Evolutionary conservation across 2,888 invertebrate genomes (phyloP), one percentile per base, ranked within the genome.

Genomic region (Brenthis hecate): DNA sequence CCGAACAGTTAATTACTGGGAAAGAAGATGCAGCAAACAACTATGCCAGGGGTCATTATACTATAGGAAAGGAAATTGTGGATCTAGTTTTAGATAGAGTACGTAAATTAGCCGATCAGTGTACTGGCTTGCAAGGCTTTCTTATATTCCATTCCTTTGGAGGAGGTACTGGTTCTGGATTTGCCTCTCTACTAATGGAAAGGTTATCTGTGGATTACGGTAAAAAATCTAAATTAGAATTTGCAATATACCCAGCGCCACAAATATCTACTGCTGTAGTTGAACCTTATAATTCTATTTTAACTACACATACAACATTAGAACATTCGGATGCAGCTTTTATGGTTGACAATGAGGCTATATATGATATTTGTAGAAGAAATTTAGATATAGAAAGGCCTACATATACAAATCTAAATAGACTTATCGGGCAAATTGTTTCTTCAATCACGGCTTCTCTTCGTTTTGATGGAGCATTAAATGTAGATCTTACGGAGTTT

Each of bases 1-100:
- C 98, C 0, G 98, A 99, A 86, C 98, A 99, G 87, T 93, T 98
- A 75, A 98, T 98, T 83, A 98, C 98, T 13, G 98, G 98, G 69
- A 99, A 99, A 87, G 98, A 98, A 89, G 98, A 98, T 83, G 98
- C 99, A 13, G 99, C 99, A 70, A 99, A 99, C 89, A 99, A 99
- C 90, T 99, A 99, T 81, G 99, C 99, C 48, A 95, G 99, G 80
- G 99, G 99, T 65, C 99, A 99, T 89, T 99, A 99, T 93, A 99
- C 98, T 64, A 97, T 99, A 82, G 99, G 98, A 77, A 97, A 97
- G 85, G 98, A 98, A 89, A 97, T 98, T 77, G 97, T 98, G 14
- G 98, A 98, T 82, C 93, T 97, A 73, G 97, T 97, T 6, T 92
- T 97, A 76, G 97, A 98, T 91, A 94, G 98, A 68, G 95, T 98